A percentile compares a stretch with the other conserved stretches of the same genome.
Evolutionary conservation across 1,140 invertebrate species (phyloP).

Genomic region (Drosophila kurseongensis): DNA sequence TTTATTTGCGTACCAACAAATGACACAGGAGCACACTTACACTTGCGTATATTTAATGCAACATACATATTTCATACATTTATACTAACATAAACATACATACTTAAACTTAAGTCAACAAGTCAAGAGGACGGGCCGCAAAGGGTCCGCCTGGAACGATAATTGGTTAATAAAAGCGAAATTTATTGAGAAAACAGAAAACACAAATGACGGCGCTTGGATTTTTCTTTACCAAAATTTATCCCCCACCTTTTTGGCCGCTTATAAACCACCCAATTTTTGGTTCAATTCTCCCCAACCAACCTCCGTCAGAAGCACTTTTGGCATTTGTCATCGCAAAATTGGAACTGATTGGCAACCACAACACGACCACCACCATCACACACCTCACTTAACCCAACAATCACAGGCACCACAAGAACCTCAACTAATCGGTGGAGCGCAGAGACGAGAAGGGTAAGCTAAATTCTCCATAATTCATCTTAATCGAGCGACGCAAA

Average conservation of each 20-base stretch:
- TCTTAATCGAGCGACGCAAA: constrained; percentile 37
- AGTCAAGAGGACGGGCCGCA: constrained; percentile 51
- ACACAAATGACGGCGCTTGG: constrained; percentile 59
- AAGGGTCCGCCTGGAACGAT: constrained; percentile 51
- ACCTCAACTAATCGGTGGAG: constrained; percentile 36
- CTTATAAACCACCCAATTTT: constrained; percentile 35
- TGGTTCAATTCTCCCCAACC: constrained; percentile 27
- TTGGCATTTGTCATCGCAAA: constrained; percentile 53
- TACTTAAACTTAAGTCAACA: constrained; percentile 72
- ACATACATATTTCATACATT: constrained; percentile 81
- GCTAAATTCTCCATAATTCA: constrained; percentile 41
- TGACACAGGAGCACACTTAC: constrained; percentile 50
- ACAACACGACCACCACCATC: constrained; percentile 34
- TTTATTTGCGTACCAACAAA: constrained; percentile 64
- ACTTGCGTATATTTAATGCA: constrained; percentile 64
- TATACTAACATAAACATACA: constrained; percentile 70
- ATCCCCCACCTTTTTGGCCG: constrained; percentile 42
- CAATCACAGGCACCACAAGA: constrained; percentile 3
- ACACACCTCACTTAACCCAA: constrained; percentile 53
- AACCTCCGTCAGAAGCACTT: constrained; percentile 42
- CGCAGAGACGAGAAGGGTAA: constrained; percentile 50
- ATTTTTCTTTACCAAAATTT: constrained; percentile 76
- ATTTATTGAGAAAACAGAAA: constrained; percentile 66
- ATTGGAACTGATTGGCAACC: constrained; percentile 61
- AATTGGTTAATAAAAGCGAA: constrained; percentile 81